These are phyloP conservation scores for Mastomys natalensis DNA, from an alignment of 2,113 vertebrate genomes.

Conservation along the genomic window DNA sequence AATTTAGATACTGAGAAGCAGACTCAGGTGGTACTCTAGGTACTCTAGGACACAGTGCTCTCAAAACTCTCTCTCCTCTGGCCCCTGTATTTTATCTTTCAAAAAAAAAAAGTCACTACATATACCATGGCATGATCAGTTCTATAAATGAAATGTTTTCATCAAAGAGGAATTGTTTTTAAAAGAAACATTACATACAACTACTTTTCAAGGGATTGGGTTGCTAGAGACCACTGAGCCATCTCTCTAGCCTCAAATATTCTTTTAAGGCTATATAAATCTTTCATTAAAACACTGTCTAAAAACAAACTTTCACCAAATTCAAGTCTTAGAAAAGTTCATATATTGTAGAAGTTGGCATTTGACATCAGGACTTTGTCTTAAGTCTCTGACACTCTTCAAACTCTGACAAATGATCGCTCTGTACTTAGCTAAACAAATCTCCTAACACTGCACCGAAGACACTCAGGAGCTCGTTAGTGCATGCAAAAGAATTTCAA, in stretches of 20 bases:
- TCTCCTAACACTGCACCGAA: neutral
- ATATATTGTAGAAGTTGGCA: constrained; percentile 31
- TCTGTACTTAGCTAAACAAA: neutral
- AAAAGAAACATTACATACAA: neutral
- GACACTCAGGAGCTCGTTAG: neutral
- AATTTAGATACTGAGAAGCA: neutral
- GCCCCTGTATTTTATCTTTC: too few species aligned
- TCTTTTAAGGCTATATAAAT: constrained; percentile 26
- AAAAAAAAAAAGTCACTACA: neutral
- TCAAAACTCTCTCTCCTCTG: neutral
- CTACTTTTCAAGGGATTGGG: neutral
- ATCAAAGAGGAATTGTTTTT: constrained; percentile 7
- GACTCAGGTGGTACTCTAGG: neutral
- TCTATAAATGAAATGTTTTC: neutral
- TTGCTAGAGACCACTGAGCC: neutral
- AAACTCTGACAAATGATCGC: constrained; percentile 5
- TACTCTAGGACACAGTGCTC: neutral
- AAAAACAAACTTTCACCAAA: constrained; percentile 50
- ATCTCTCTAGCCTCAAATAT: neutral
- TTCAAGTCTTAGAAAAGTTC: constrained; percentile 29
- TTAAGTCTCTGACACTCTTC: neutral
- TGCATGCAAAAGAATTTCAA: constrained; percentile 47
- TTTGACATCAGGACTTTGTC: neutral
- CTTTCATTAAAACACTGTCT: constrained; percentile 21
- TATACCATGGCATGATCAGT: neutral